Conservation (phyloP, 64 coral and sea anemone species). For the Porites lutea region DNA sequence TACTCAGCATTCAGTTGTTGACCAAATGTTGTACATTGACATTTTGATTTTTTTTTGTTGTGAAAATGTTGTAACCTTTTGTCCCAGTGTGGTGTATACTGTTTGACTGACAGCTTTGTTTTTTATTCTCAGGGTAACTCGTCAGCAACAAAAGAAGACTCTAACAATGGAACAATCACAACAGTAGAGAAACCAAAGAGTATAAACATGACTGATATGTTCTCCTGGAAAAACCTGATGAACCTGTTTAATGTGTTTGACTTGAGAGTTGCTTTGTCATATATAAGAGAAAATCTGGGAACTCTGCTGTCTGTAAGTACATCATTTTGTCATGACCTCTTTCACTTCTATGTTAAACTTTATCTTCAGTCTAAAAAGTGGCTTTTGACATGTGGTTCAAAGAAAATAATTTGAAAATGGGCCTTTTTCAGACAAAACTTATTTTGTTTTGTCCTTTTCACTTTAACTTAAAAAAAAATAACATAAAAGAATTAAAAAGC, state of each 20-base stretch:
- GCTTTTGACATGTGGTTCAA: no score
- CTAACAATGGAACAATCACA: conserved; percentile 45
- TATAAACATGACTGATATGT: conserved; percentile 25
- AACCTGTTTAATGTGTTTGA: conserved; percentile 84
- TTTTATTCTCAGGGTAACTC: conserved; percentile 16
- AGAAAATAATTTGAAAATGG: no score
- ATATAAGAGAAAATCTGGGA: conserved; percentile 96
- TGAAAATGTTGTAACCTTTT: no score
- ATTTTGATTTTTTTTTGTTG: no score
- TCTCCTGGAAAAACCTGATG: conserved; percentile 76
- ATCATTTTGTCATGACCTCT: not conserved
- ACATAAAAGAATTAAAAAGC: no score
- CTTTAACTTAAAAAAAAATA: no score
- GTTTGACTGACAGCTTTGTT: not conserved
- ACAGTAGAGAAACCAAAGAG: not conserved
- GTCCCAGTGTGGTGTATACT: not conserved
- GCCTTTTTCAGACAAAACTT: no score
- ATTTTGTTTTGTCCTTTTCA: no score
- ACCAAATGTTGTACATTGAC: no score
- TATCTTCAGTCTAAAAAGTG: no score
- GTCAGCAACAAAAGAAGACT: not conserved
- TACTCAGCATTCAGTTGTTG: no score
- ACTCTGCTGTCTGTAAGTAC: conserved; percentile 93
- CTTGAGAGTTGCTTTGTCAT: conserved; percentile 74
- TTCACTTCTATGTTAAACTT: no score